phyloP scores from a whole-genome alignment of 2,797 vertebrate species.

The Falco concolor region DNA sequence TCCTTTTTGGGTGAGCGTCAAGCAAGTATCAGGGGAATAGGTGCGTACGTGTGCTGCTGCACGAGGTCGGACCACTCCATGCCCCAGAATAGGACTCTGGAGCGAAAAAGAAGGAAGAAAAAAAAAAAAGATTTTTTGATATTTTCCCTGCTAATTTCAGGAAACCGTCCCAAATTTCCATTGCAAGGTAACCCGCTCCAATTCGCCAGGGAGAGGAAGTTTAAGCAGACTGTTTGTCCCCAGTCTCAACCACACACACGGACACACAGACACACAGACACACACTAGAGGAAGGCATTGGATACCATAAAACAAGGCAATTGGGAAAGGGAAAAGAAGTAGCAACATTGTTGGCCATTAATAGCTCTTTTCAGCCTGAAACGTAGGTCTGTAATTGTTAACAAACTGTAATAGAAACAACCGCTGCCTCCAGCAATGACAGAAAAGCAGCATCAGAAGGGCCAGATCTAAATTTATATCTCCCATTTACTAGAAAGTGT shows the following conservation, averaged over 20 bases:
- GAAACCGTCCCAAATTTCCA: constrained; percentile 63
- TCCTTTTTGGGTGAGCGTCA: not conserved
- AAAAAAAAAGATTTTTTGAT: not conserved
- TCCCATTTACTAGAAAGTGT: not conserved
- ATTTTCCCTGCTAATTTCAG: constrained; percentile 65
- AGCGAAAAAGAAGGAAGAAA: not conserved
- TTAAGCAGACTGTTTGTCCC: constrained; percentile 16
- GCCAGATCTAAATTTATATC: constrained; percentile 43
- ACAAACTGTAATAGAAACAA: not conserved
- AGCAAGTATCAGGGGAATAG: fast-evolving
- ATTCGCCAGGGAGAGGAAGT: constrained; percentile 56
- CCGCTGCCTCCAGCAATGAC: not conserved
- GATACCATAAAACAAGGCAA: not conserved
- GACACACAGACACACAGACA: not conserved
- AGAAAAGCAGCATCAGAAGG: not conserved
- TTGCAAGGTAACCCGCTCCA: not conserved
- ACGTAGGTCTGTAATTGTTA: not conserved
- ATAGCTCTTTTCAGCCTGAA: not conserved
- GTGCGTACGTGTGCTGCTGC: not conserved
- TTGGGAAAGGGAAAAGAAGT: not conserved
- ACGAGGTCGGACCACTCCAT: fast-evolving
- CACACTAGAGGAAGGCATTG: not conserved
- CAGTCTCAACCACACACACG: not conserved
- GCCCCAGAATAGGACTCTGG: not conserved
- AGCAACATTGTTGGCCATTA: not conserved